A percentile compares a stretch with the other conserved stretches of the same genome.
phyloP scores from a whole-genome alignment of 2,113 vertebrate genomes.

The Rhombomys opimus region DNA sequence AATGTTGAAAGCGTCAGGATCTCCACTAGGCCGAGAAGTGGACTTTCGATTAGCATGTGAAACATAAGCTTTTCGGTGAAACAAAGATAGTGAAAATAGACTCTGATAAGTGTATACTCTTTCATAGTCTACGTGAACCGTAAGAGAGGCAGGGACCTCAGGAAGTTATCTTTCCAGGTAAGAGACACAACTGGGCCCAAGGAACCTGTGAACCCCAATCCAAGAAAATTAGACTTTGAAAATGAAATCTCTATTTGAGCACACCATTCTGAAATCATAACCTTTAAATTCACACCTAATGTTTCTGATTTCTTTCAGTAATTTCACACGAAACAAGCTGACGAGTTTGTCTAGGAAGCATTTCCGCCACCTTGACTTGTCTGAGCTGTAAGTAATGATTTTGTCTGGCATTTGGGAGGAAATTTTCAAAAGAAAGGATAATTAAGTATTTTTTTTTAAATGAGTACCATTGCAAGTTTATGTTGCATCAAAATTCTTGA shows the following conservation, averaged over 20 bases:
- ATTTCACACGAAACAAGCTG: constrained; percentile 97
- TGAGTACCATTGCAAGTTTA: not conserved
- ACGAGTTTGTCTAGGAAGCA: constrained; percentile 95
- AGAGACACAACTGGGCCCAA: not conserved
- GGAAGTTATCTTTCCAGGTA: not conserved
- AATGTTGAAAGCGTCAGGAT: constrained; percentile 11
- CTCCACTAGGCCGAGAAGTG: not conserved
- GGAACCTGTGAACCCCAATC: not conserved
- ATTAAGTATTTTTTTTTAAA: constrained; percentile 24
- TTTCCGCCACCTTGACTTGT: constrained; percentile 95
- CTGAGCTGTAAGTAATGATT: constrained; percentile 94
- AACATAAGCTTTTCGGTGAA: constrained; percentile 6
- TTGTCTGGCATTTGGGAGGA: constrained; percentile 28
- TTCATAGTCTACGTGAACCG: not conserved
- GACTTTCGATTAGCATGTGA: not conserved
- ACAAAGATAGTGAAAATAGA: constrained; percentile 15
- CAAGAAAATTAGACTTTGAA: constrained; percentile 36
- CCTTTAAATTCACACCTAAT: constrained; percentile 64
- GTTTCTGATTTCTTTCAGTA: constrained; percentile 89
- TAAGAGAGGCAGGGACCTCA: not conserved
- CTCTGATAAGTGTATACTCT: accelerated
- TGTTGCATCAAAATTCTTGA: constrained; percentile 47
- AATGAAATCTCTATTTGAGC: constrained; percentile 2
- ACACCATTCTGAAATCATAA: constrained; percentile 58
- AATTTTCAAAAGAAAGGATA: constrained; percentile 24